phyloP scores from a whole-genome alignment of 2,113 vertebrate genomes.

The Lepisosteus osseus region DNA sequence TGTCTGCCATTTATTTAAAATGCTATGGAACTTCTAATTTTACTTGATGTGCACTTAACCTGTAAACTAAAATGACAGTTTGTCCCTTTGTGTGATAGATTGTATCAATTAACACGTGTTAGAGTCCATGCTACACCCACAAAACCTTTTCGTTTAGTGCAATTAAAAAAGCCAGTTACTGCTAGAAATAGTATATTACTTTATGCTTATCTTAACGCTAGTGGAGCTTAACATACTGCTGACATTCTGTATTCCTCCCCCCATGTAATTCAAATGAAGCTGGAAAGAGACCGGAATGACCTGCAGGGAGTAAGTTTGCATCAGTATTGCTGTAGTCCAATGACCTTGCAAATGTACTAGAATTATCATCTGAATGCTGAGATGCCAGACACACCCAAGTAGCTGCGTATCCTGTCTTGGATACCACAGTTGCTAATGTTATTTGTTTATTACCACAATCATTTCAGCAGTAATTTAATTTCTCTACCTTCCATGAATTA shows the following conservation, averaged over 20 bases:
- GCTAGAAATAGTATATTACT: background rate
- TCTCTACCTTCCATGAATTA: no score
- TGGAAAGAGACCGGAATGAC: background rate
- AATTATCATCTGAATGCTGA: no score
- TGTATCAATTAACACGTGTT: background rate
- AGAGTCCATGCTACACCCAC: background rate
- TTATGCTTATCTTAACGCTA: background rate
- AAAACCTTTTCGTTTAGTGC: background rate
- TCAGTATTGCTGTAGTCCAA: background rate
- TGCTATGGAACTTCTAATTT: no score
- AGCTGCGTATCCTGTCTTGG: no score
- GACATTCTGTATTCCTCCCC: background rate
- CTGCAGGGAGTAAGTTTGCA: background rate
- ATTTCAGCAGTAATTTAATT: background rate
- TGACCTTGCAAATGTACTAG: no score
- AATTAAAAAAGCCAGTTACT: background rate
- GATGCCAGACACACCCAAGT: no score
- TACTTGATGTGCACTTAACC: no score
- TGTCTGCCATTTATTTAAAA: no score
- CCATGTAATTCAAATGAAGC: background rate
- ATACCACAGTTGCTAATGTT: no score
- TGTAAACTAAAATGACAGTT: no score
- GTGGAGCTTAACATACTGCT: background rate
- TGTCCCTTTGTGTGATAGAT: background rate
- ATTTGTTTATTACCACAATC: background rate